Base-by-base conservation (phyloP, 2,888 invertebrate genomes). In the Chelonus formosanus region DNA sequence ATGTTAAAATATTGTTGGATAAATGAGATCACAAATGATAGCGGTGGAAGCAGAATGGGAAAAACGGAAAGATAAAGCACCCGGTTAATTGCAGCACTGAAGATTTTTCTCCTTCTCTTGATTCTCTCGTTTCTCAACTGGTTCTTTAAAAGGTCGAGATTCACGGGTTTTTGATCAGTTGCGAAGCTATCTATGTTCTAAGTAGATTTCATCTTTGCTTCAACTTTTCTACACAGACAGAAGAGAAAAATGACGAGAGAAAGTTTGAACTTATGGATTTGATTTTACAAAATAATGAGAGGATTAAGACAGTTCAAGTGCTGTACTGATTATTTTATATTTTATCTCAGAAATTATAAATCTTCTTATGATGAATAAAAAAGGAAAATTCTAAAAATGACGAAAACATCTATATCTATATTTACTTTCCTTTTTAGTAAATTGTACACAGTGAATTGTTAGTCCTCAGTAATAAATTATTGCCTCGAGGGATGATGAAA, bases 11-110 rank as follows among this genome's bases (percentile, higher is more conserved):
- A 59, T 48, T 50, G 50, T 50, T 31, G 7, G 50, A 59, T 35
- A 50, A 59, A 50, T 59, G 40, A 59, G 48, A 59, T 59, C 50
- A 40, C 58, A 58, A 34, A 59, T 5, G 40, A 40, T 48, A 36
- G 35, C 32, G 44, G 40, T 10, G 40, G 47, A 20, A 36, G n/a
- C 40, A 32, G 43, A 35, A 20, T 35, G n/a, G 50, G 35, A 59
- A 50, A 10, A 48, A 31, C 31, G 32, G 44, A 52, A 20, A 59
- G 59, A 59, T 59, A 50, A 59, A 59, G 59, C 40, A 43, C 59
- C 52, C 43, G 48, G 40, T 59, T 59, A 59, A 59, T 59, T 59
- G 50, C n/a, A 50, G 36, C 43, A 31, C 34, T 8, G 32, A 4
- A 6, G 52, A 7, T 32, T 3, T 52, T 4, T 52, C 34, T 32